Conservation (phyloP, 2,113 vertebrate genomes). For the Potamarius usumacintae region DNA sequence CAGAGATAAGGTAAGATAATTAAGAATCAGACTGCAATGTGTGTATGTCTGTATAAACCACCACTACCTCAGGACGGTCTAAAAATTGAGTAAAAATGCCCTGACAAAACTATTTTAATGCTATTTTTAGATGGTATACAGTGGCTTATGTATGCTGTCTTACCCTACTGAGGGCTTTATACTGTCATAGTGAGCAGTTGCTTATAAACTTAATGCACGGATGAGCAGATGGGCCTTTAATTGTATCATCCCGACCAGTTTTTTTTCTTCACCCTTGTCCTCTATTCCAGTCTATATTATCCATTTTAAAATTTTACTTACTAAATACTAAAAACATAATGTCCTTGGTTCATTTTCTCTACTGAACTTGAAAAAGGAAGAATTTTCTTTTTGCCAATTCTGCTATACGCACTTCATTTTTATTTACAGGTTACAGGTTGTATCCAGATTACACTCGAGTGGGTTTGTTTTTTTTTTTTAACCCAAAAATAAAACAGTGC, state of each 20-base stretch:
- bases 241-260: slow-evolving; percentile 18
- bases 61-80: not conserved
- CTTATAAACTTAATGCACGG: not conserved
- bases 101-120: not conserved
- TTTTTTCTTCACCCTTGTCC: not conserved
- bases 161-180: not conserved
- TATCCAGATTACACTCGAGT: not conserved
- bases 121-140: not conserved
- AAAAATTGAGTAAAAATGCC: not conserved
- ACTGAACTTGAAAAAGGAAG: not conserved
- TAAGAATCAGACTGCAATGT: not conserved
- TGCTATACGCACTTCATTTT: not conserved
- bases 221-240: slow-evolving; percentile 1
- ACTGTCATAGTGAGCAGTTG: not conserved
- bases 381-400: not conserved
- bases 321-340: not conserved
- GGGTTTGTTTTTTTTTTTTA: not conserved
- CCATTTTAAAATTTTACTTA: not conserved
- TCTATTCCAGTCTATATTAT: not conserved
- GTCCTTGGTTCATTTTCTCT: not conserved
- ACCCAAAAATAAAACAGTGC: not conserved
- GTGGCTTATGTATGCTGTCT: not conserved
- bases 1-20: not conserved
- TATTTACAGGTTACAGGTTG: not conserved
- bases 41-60: not conserved